These are phyloP conservation scores for Tridacna gigas DNA, from an alignment of 2,888 invertebrate genomes.

Conservation along the genomic window DNA sequence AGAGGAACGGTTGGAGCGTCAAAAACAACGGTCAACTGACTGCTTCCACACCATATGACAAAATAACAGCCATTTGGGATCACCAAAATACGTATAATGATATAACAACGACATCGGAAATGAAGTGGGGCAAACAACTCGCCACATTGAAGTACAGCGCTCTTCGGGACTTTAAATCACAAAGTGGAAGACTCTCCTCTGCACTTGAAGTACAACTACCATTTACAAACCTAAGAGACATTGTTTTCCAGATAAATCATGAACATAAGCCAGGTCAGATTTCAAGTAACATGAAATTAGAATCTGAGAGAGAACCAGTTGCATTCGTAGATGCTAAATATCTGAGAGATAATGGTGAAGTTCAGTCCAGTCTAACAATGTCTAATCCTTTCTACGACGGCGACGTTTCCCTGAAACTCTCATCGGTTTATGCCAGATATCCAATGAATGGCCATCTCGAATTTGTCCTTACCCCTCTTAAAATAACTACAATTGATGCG, in stretches of 20 bases:
- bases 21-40: conserved; percentile 69
- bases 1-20: conserved; percentile 54
- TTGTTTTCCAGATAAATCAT: conserved; percentile 67
- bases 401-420: conserved; percentile 56
- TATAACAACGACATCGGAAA: conserved; percentile 57
- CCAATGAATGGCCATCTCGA: conserved; percentile 67
- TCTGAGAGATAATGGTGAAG: conserved; percentile 37
- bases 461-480: conserved; percentile 50
- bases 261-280: conserved; percentile 64
- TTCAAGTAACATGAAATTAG: conserved; percentile 47
- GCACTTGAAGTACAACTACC: conserved; percentile 66
- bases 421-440: conserved; percentile 50
- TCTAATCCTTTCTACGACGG: conserved; percentile 56
- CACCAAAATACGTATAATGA: conserved; percentile 63
- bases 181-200: conserved; percentile 48
- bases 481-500: conserved; percentile 40
- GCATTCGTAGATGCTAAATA: conserved; percentile 60
- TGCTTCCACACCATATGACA: conserved; percentile 64
- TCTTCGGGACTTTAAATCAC: conserved; percentile 54
- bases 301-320: conserved; percentile 49
- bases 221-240: conserved; percentile 51
- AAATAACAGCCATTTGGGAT: conserved; percentile 66
- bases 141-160: conserved; percentile 58
- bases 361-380: conserved; percentile 55
- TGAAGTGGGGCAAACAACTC: conserved; percentile 58